Evolutionary conservation across 2,113 vertebrate species (phyloP).

Genomic region (Hystrix cristata): DNA sequence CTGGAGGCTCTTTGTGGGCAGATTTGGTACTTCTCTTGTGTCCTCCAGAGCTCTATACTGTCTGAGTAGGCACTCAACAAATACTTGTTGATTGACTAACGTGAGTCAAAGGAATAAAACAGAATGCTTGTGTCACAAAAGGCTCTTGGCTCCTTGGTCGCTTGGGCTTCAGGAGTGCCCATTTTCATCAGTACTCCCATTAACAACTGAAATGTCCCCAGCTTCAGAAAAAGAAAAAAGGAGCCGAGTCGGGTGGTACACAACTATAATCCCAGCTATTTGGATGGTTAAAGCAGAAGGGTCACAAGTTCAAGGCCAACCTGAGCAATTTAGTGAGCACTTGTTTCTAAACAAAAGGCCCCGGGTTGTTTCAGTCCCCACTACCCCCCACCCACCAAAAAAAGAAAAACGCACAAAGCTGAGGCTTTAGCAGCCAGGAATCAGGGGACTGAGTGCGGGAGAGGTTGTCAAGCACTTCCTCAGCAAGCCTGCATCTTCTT

Average conservation of each 20-base stretch:
- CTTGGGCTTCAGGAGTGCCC: not conserved
- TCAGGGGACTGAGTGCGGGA: not conserved
- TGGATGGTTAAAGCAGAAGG: not conserved
- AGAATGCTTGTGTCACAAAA: constrained; percentile 36
- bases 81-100: constrained; percentile 61
- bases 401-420: not conserved
- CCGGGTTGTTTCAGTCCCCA: not conserved
- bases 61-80: constrained; percentile 53
- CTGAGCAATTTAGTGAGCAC: not conserved
- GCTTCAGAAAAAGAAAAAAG: constrained; percentile 28
- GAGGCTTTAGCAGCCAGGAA: not conserved
- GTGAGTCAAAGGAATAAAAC: constrained; percentile 38
- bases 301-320: not conserved
- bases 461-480: not conserved
- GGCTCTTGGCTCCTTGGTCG: not conserved
- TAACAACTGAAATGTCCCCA: not conserved
- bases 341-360: not conserved
- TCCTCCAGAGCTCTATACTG: not conserved
- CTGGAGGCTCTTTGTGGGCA: constrained; percentile 38
- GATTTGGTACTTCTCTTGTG: not conserved
- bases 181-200: not conserved
- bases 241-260: not conserved
- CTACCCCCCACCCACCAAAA: not conserved
- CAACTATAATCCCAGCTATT: not conserved
- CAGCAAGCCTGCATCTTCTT: not conserved